Conservation (phyloP, 2,888 invertebrate species). For the Octonoba sinensis region DNA sequence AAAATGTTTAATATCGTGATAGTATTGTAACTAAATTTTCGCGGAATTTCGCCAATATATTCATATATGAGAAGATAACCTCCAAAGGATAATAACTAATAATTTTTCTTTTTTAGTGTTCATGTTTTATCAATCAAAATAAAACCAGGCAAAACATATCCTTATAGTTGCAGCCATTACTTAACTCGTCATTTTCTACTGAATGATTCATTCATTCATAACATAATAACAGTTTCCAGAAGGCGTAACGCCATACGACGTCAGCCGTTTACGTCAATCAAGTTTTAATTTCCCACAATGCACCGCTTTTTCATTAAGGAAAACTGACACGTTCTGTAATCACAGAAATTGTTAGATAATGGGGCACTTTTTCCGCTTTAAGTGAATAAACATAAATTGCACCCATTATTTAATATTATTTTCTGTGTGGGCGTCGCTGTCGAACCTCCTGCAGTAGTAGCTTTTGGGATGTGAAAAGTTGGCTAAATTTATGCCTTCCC, state of each 20-base stretch:
- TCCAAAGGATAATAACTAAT: too few relatives aligned
- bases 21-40: too few relatives aligned
- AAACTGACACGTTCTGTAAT: slow-evolving; percentile 38
- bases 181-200: too few relatives aligned
- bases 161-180: too few relatives aligned
- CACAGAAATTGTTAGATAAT: slow-evolving; percentile 43
- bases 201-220: slow-evolving; percentile 32
- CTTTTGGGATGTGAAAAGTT: slow-evolving; percentile 45
- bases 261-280: slow-evolving; percentile 8
- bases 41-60: too few relatives aligned
- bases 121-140: too few relatives aligned
- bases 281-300: slow-evolving; percentile 47
- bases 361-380: slow-evolving; percentile 23
- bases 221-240: slow-evolving; percentile 17
- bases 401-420: slow-evolving; percentile 28
- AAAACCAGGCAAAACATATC: too few relatives aligned
- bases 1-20: too few relatives aligned
- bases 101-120: too few relatives aligned
- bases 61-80: too few relatives aligned
- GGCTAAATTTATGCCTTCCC: slow-evolving; percentile 21
- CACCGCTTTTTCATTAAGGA: slow-evolving; percentile 34
- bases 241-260: slow-evolving; percentile 14
- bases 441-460: slow-evolving; percentile 24
- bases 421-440: slow-evolving; percentile 1
- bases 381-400: slow-evolving; percentile 11